Conservation (phyloP, 2,797 vertebrate species). For the Tamandua tetradactyla region DNA sequence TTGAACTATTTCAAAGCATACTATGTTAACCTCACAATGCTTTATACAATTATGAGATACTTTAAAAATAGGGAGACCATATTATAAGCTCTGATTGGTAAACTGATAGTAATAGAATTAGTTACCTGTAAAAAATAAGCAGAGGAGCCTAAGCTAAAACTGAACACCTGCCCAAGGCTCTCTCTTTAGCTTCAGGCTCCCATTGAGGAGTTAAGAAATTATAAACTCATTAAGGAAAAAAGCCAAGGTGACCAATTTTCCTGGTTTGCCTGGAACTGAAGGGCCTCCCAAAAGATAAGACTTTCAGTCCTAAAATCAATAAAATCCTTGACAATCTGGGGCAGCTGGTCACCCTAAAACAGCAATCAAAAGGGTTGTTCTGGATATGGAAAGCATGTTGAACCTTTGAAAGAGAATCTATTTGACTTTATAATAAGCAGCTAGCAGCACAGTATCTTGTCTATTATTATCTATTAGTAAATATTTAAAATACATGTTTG, state of each 20-base stretch:
- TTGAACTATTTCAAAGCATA: background rate
- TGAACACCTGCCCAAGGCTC: background rate
- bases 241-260: background rate
- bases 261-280: background rate
- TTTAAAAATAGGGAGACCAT: background rate
- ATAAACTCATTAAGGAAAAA: background rate
- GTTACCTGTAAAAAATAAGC: conserved; percentile 27
- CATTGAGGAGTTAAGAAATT: background rate
- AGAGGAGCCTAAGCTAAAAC: background rate
- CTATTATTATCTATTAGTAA: background rate
- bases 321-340: background rate
- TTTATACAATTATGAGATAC: background rate
- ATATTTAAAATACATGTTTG: background rate
- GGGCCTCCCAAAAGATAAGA: background rate
- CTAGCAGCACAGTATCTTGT: background rate
- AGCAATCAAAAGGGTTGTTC: background rate
- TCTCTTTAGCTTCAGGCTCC: too few relatives aligned
- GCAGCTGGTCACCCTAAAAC: background rate
- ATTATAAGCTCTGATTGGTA: background rate
- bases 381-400: background rate
- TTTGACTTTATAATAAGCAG: conserved; percentile 9
- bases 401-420: conserved; percentile 27
- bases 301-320: background rate
- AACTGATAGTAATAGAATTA: conserved; percentile 2
- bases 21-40: background rate